Conservation (phyloP, 2,797 vertebrate genomes). For the Clarias platycephalus region DNA sequence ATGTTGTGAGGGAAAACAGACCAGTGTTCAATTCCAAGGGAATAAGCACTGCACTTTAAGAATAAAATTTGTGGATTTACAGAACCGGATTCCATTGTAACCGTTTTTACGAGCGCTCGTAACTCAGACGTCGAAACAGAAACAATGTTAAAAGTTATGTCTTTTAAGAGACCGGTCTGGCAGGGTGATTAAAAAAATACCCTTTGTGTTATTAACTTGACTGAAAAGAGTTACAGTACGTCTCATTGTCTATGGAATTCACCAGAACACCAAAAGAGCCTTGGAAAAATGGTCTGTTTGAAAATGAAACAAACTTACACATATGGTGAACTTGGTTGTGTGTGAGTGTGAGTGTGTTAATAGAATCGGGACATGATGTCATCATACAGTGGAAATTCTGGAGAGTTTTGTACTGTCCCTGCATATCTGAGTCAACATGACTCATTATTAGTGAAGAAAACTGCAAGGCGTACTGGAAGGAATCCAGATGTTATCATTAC, state of each 20-base stretch:
- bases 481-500: constrained; percentile 23
- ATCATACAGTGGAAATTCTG: constrained; percentile 32
- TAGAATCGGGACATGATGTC: constrained; percentile 24
- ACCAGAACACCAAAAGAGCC: not conserved
- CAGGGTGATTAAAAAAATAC: not conserved
- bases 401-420: constrained; percentile 2
- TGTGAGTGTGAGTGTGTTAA: not conserved
- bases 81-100: not conserved
- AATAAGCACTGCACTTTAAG: not conserved
- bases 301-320: constrained; percentile 20
- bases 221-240: not conserved
- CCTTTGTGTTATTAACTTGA: not conserved
- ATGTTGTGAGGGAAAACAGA: not conserved
- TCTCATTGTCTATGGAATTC: not conserved
- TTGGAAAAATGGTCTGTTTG: constrained; percentile 14
- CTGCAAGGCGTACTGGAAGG: constrained; percentile 3
- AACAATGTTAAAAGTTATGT: not conserved
- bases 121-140: not conserved
- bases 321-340: not conserved
- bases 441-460: constrained; percentile 21
- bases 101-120: not conserved
- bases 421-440: constrained; percentile 36
- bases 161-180: not conserved
- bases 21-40: not conserved
- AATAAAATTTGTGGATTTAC: not conserved